Conservation (phyloP, 2,888 invertebrate genomes). For the Hirudinaria manillensis region DNA sequence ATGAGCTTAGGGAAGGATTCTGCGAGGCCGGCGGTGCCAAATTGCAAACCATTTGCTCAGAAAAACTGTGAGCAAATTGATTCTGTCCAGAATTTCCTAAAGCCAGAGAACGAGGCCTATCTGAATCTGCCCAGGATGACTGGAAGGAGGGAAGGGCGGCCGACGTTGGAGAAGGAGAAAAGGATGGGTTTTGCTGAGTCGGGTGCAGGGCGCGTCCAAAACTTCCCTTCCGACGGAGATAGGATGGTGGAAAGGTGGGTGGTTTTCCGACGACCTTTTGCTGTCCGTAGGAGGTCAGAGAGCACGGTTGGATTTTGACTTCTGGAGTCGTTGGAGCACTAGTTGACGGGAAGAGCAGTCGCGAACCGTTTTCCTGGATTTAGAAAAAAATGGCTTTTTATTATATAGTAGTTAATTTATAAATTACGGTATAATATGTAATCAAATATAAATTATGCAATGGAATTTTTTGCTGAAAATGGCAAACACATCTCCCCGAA, state of each 20-base stretch:
- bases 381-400: not conserved
- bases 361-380: not conserved
- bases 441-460: no score
- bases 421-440: no score
- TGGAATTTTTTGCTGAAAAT: no score
- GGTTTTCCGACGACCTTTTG: constrained; percentile 8
- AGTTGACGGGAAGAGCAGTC: constrained; percentile 5
- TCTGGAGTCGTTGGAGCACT: constrained; percentile 21
- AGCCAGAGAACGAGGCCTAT: constrained; percentile 22
- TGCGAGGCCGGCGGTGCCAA: constrained; percentile 11
- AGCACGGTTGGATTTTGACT: not conserved
- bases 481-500: not conserved
- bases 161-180: constrained; percentile 8
- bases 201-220: constrained; percentile 5
- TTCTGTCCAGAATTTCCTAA: not conserved
- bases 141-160: not conserved
- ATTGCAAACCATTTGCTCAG: constrained; percentile 18
- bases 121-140: not conserved
- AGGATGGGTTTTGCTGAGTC: not conserved
- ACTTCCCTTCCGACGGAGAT: constrained; percentile 22
- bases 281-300: not conserved
- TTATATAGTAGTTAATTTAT: no score
- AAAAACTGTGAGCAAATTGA: constrained; percentile 3
- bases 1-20: not conserved
- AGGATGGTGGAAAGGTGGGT: constrained; percentile 17